Conservation (phyloP, 2,113 vertebrate genomes). For the Seriola aureovittata region DNA sequence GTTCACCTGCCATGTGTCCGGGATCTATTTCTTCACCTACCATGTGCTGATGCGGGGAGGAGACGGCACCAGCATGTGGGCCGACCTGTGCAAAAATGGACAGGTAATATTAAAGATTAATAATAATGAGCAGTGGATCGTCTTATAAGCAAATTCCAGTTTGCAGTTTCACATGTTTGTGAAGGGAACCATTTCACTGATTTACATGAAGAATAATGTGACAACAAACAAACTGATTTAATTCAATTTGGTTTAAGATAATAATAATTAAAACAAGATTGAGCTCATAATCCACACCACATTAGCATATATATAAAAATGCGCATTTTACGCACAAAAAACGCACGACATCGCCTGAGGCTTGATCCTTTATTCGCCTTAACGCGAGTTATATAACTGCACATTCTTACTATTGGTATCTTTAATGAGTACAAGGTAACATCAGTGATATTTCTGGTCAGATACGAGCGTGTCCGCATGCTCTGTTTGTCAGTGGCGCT, state of each 20-base stretch:
- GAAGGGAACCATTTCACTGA: not conserved
- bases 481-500: conserved; percentile 8
- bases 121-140: not conserved
- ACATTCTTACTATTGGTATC: not conserved
- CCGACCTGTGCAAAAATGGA: conserved; percentile 92
- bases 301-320: not conserved
- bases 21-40: conserved; percentile 93
- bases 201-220: not conserved
- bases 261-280: no score
- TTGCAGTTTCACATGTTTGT: not conserved
- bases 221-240: not conserved
- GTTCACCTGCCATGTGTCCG: conserved; percentile 93
- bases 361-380: not conserved
- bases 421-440: not conserved
- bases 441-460: not conserved
- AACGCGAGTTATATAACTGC: not conserved
- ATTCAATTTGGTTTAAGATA: not conserved
- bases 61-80: conserved; percentile 94
- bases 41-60: conserved; percentile 92
- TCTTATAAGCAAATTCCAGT: not conserved
- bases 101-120: conserved; percentile 78
- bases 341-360: not conserved
- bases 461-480: not conserved
- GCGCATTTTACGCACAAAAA: conserved; percentile 49
- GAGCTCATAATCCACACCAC: not conserved